A percentile compares a stretch with the other conserved stretches of the same genome.
Evolutionary conservation across 53 echinoderm and acorn worm genomes (phyloP).

Genomic region (Stichopus horrens): DNA sequence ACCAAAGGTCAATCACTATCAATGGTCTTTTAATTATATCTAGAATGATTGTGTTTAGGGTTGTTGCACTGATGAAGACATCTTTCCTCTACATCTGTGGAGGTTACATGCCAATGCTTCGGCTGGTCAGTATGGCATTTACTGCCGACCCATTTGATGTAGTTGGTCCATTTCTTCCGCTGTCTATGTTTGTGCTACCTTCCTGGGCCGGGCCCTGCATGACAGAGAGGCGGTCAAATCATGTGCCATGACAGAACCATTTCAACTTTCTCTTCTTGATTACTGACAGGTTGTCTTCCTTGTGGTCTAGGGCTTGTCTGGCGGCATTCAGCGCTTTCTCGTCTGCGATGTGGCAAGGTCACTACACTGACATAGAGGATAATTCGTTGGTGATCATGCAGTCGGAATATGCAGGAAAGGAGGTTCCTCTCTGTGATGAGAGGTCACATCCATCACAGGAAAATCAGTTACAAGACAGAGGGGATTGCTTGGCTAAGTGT

Average conservation of each 20-base stretch:
- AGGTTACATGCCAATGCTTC: no score
- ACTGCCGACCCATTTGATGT: not conserved
- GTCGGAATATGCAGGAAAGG: no score
- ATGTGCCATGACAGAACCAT: slow-evolving; percentile 13
- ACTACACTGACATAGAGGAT: not conserved
- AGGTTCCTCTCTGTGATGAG: no score
- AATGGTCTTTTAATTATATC: no score
- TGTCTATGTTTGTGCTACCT: slow-evolving; percentile 31
- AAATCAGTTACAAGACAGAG: no score
- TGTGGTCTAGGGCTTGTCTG: not conserved
- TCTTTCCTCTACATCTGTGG: no score
- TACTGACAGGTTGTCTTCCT: slow-evolving; percentile 27
- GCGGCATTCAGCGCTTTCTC: slow-evolving; percentile 21
- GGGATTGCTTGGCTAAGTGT: no score
- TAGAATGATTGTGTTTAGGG: no score
- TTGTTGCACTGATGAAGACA: no score
- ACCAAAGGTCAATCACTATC: no score
- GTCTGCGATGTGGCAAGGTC: not conserved
- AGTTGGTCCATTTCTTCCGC: slow-evolving; percentile 35
- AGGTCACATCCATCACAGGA: no score
- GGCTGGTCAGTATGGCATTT: slow-evolving; percentile 36
- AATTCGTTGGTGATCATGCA: no score
- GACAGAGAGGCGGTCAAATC: slow-evolving; percentile 37
- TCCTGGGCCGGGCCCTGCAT: slow-evolving; percentile 40
- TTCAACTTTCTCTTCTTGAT: slow-evolving; percentile 42